These are phyloP conservation scores for Megathymus violae DNA, from an alignment of 1,140 invertebrate species.

Conservation along the genomic window DNA sequence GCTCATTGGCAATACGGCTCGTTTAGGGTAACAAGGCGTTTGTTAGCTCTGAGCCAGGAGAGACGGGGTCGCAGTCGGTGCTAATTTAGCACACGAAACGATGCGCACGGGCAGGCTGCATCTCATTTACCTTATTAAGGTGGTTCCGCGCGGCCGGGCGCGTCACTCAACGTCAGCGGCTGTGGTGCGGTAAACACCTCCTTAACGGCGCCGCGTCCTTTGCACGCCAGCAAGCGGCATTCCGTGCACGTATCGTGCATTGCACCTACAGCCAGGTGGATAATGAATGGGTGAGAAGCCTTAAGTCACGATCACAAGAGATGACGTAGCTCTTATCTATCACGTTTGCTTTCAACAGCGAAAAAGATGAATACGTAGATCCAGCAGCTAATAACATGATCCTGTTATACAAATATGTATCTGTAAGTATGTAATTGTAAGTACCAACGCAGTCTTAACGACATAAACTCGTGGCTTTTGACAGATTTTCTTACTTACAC, in stretches of 20 bases:
- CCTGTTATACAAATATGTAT: no score
- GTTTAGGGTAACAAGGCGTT: conserved; percentile 62
- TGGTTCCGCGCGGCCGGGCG: conserved; percentile 49
- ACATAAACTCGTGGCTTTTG: no score
- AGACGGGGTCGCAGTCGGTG: conserved; percentile 30
- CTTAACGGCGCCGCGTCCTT: conserved; percentile 34
- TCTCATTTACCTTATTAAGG: conserved; percentile 76
- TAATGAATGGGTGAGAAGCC: no score
- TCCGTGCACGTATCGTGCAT: conserved; percentile 9
- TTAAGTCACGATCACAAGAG: no score
- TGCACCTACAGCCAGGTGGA: no score
- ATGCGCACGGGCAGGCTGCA: conserved; percentile 51
- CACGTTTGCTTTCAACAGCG: no score
- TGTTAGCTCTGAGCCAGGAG: conserved; percentile 44
- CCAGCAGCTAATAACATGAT: no score
- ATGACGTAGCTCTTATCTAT: no score
- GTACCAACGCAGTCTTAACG: no score
- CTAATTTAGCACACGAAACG: conserved; percentile 50
- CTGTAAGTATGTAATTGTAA: no score
- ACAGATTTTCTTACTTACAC: no score
- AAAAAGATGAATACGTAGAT: no score
- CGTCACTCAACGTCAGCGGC: conserved; percentile 71
- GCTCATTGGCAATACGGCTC: conserved; percentile 39
- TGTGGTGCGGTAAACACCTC: conserved; percentile 57
- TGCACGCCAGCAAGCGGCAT: not conserved